These are phyloP conservation scores for Bujurquina vittata DNA, from an alignment of 2,113 vertebrate species.

Conservation along the genomic window DNA sequence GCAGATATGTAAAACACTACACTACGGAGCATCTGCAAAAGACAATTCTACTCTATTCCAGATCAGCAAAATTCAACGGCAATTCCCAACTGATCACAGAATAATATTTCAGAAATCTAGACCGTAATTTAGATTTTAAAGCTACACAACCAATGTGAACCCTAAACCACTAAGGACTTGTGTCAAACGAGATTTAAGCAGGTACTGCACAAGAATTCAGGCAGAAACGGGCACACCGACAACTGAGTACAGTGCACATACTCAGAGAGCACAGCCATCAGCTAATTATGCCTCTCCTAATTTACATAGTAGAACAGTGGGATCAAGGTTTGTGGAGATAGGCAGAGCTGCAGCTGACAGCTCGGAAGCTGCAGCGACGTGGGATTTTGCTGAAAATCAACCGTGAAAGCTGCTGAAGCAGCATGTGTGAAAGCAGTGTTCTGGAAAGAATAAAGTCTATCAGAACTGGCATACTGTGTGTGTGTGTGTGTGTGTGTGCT, in stretches of 20 bases:
- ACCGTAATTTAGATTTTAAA: neutral
- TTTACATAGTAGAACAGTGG: neutral
- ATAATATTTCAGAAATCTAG: neutral
- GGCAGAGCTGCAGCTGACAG: neutral
- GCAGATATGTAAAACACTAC: neutral
- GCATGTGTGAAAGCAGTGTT: neutral
- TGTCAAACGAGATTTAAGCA: neutral
- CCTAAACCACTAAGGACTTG: neutral
- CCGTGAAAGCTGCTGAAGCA: neutral
- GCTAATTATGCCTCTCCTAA: constrained; percentile 2
- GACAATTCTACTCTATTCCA: neutral
- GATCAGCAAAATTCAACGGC: neutral
- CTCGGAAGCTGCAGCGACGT: neutral
- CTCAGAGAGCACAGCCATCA: neutral
- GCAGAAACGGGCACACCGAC: neutral
- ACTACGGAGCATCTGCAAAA: too few species aligned
- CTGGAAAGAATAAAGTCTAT: neutral
- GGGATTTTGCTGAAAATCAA: neutral
- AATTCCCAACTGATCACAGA: neutral
- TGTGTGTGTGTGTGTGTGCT: neutral
- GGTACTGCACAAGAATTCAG: too few species aligned
- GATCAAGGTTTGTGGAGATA: neutral
- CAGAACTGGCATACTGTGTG: neutral
- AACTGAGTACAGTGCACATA: too few species aligned
- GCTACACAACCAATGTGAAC: neutral